Conservation (phyloP, 2,888 invertebrate genomes). For the Lasioglossum oenotherae region DNA sequence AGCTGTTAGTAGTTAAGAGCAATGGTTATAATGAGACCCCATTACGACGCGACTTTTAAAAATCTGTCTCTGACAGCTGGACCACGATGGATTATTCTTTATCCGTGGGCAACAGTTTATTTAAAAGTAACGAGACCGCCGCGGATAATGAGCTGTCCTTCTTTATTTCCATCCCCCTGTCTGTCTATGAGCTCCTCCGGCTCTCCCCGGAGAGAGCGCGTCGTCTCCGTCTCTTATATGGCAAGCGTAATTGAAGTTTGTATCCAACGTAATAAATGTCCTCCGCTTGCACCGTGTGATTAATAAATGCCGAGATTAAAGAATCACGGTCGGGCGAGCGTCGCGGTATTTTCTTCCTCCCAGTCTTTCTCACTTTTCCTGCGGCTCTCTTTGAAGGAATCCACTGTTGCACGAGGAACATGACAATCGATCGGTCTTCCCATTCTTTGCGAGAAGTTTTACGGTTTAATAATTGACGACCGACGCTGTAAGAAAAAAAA, state of each 20-base stretch:
- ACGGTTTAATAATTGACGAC: not conserved
- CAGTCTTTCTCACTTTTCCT: slow-evolving; percentile 33
- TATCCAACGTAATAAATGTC: slow-evolving; percentile 56
- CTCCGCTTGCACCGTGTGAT: slow-evolving; percentile 56
- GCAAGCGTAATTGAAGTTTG: slow-evolving; percentile 63
- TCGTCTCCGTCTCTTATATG: slow-evolving; percentile 57
- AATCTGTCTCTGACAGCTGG: slow-evolving; percentile 77
- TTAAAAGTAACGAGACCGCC: slow-evolving; percentile 66
- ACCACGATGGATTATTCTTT: slow-evolving; percentile 73
- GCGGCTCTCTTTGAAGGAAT: slow-evolving; percentile 5
- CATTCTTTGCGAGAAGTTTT: not conserved
- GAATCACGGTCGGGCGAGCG: slow-evolving; percentile 27
- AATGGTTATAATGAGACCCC: slow-evolving; percentile 78
- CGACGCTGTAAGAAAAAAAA: not conserved
- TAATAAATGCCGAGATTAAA: slow-evolving; percentile 61
- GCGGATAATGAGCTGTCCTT: slow-evolving; percentile 63
- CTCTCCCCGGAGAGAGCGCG: slow-evolving; percentile 32
- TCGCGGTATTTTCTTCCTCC: slow-evolving; percentile 9
- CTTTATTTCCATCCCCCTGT: slow-evolving; percentile 50
- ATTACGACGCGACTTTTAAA: slow-evolving; percentile 78
- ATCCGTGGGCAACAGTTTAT: slow-evolving; percentile 68
- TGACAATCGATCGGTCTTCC: slow-evolving; percentile 2
- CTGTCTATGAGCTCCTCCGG: slow-evolving; percentile 39
- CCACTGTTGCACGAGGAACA: slow-evolving; percentile 3
- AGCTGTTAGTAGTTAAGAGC: slow-evolving; percentile 74